Percentiles rank a stretch among this genome's conserved stretches.
phyloP scores from a whole-genome alignment of 2,113 vertebrate genomes.

The Erythrocebus patas region DNA sequence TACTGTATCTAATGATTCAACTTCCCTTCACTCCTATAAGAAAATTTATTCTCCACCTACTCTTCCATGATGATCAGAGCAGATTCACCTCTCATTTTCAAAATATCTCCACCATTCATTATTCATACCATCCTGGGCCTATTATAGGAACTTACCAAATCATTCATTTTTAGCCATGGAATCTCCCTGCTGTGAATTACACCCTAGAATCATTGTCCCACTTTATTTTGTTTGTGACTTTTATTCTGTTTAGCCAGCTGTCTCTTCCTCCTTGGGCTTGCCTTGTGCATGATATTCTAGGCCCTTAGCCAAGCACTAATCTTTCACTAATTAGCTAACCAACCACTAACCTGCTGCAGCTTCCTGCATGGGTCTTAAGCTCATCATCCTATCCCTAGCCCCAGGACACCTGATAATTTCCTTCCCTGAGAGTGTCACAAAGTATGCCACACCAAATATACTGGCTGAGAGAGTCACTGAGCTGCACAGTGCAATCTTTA shows the following conservation, averaged over 20 bases:
- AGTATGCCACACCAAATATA: background rate
- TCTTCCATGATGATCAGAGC: background rate
- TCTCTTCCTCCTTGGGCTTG: background rate
- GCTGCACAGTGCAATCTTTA: background rate
- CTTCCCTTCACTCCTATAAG: background rate
- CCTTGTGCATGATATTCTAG: background rate
- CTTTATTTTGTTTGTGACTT: background rate
- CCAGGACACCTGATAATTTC: background rate
- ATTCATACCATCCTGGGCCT: background rate
- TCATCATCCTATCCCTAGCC: background rate
- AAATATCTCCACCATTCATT: background rate
- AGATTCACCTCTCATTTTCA: background rate
- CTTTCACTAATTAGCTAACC: background rate
- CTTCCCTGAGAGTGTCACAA: background rate
- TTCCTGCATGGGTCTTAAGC: background rate
- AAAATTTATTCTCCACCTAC: background rate
- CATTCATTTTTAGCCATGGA: background rate
- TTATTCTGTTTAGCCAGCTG: background rate
- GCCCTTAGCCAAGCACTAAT: background rate
- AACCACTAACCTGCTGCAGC: background rate
- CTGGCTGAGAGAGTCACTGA: background rate
- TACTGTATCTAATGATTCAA: background rate
- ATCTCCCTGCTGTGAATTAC: background rate
- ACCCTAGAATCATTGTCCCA: background rate
- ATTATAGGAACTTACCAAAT: background rate